These are phyloP conservation scores for Alcedo atthis DNA, from an alignment of 2,797 vertebrate species.

Conservation along the genomic window DNA sequence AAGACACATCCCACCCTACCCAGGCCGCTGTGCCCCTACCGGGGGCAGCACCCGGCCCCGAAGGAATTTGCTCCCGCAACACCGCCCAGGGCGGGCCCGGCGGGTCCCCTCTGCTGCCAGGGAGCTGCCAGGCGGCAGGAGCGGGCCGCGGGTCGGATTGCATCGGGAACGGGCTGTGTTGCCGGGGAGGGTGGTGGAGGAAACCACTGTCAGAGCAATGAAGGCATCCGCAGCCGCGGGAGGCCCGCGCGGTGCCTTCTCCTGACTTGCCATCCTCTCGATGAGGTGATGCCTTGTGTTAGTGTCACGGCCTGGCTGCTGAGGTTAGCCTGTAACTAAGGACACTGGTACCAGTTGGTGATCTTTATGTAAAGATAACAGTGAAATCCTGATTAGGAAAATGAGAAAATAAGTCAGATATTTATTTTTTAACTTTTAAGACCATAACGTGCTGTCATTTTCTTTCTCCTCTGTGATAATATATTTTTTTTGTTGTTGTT, in stretches of 20 bases:
- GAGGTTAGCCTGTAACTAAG: fast-evolving
- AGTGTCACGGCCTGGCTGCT: background rate
- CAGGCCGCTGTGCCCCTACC: too few relatives aligned
- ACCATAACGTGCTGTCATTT: fast-evolving
- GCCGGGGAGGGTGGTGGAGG: too few relatives aligned
- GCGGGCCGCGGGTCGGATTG: background rate
- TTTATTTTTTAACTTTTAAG: background rate
- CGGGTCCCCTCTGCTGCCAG: too few relatives aligned
- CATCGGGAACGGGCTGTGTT: background rate
- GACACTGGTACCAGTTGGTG: fast-evolving
- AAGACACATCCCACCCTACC: background rate
- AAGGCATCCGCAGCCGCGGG: background rate
- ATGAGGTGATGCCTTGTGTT: fast-evolving
- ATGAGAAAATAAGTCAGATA: background rate
- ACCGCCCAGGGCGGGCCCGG: background rate
- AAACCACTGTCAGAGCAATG: fast-evolving
- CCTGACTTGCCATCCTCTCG: fast-evolving
- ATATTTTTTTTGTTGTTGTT: background rate
- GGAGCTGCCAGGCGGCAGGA: background rate
- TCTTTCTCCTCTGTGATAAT: background rate
- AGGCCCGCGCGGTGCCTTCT: background rate
- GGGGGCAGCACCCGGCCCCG: background rate
- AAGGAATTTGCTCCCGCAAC: fast-evolving
- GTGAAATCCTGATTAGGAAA: background rate
- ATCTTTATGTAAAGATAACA: background rate